A percentile compares a stretch with the other conserved stretches of the same genome.
These are phyloP conservation scores for Coregonus sp. DNA, from an alignment of 2,797 vertebrate genomes.

Conservation along the genomic window DNA sequence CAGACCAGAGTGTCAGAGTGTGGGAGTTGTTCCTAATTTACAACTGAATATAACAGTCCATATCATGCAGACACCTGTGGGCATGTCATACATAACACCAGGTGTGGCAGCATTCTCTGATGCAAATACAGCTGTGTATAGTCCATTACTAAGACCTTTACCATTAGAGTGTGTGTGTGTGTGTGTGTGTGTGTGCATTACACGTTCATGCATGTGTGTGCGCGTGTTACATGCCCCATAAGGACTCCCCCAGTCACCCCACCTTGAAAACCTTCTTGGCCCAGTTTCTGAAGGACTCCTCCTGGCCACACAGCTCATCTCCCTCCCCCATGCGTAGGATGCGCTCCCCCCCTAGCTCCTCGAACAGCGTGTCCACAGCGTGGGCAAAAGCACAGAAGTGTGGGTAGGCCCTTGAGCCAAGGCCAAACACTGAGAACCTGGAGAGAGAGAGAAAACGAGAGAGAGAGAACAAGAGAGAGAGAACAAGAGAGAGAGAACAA, in stretches of 20 bases:
- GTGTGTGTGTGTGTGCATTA: too few relatives aligned
- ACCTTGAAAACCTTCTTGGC: slow-evolving; percentile 99
- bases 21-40: not conserved
- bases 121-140: not conserved
- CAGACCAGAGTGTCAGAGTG: not conserved
- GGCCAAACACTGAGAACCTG: slow-evolving; percentile 97
- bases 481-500: slow-evolving; percentile 15
- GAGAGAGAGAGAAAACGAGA: slow-evolving; percentile 15
- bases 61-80: not conserved
- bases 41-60: not conserved
- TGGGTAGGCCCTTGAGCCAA: slow-evolving; percentile 95
- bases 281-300: slow-evolving; percentile 98
- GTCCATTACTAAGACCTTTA: not conserved
- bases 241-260: slow-evolving; percentile 11
- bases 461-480: slow-evolving; percentile 2
- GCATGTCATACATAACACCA: not conserved
- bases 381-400: slow-evolving; percentile 99
- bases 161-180: too few relatives aligned
- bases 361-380: slow-evolving; percentile 94
- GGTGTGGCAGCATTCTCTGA: not conserved
- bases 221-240: not conserved
- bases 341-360: slow-evolving; percentile 96
- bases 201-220: not conserved
- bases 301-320: slow-evolving; percentile 96
- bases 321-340: slow-evolving; percentile 98